A percentile compares a stretch with the other conserved stretches of the same genome.
These are phyloP conservation scores for Xiphophorus maculatus DNA, from an alignment of 2,113 vertebrate genomes.

Conservation along the genomic window DNA sequence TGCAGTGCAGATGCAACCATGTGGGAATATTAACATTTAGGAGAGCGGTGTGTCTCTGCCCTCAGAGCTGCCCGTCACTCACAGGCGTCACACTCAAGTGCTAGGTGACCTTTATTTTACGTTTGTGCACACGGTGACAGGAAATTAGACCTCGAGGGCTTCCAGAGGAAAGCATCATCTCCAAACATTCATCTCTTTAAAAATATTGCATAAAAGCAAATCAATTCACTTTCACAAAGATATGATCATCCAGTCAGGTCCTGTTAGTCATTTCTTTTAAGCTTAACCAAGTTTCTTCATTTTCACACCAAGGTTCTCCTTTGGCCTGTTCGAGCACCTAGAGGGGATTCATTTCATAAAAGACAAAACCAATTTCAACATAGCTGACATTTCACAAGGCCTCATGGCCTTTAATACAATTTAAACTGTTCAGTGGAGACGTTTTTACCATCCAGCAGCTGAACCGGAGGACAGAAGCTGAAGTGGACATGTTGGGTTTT, in stretches of 20 bases:
- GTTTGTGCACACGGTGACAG: constrained; percentile 19
- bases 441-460: constrained; percentile 43
- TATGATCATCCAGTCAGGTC: not conserved
- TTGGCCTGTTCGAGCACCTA: constrained; percentile 38
- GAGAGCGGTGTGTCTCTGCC: constrained; percentile 37
- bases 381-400: constrained; percentile 72
- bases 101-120: constrained; percentile 65
- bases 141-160: constrained; percentile 33
- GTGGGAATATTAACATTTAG: constrained; percentile 78
- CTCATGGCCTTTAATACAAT: constrained; percentile 50
- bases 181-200: not conserved
- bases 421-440: constrained; percentile 55
- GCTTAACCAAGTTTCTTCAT: not conserved
- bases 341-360: constrained; percentile 52
- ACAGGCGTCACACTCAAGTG: constrained; percentile 63
- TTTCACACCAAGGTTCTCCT: constrained; percentile 29
- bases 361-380: constrained; percentile 65
- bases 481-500: constrained; percentile 47
- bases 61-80: constrained; percentile 68
- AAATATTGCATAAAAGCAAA: not conserved
- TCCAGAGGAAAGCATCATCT: not conserved
- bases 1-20: constrained; percentile 58
- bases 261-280: not conserved
- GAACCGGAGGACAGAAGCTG: constrained; percentile 20
- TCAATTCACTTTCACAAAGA: not conserved